These are phyloP conservation scores for Pocillopora verrucosa DNA, from an alignment of 64 coral and sea anemone species.

Conservation along the genomic window DNA sequence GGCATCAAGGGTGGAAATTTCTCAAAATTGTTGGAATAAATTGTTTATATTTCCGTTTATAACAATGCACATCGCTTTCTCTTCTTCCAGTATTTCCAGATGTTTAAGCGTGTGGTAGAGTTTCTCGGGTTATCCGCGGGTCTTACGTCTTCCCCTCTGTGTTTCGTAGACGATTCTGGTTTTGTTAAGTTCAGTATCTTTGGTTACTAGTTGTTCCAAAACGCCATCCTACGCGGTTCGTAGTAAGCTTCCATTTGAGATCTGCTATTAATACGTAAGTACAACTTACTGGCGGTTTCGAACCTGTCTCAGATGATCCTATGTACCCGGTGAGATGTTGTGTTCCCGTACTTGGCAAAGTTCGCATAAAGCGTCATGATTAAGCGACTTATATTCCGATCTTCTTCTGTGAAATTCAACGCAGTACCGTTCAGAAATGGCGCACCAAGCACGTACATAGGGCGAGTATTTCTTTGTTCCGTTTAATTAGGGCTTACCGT, in stretches of 20 bases:
- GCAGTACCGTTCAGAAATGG: constrained; percentile 54
- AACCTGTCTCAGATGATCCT: constrained; percentile 55
- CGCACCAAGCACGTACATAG: constrained; percentile 77
- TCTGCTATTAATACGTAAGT: constrained; percentile 41
- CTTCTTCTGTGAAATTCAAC: constrained; percentile 51
- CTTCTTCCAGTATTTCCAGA: no score
- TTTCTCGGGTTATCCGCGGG: background rate
- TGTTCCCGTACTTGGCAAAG: constrained; percentile 74
- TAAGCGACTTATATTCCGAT: constrained; percentile 72
- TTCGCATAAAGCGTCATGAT: constrained; percentile 71
- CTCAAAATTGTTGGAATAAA: no score
- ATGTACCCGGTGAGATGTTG: constrained; percentile 40
- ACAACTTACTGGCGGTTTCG: constrained; percentile 30
- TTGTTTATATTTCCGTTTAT: no score
- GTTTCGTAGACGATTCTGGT: no score
- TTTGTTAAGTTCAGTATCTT: constrained; percentile 24
- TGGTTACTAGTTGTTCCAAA: constrained; percentile 42
- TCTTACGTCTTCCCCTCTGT: background rate
- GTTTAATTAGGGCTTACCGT: no score
- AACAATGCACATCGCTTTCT: no score
- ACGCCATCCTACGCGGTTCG: constrained; percentile 54
- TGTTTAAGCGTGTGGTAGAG: background rate
- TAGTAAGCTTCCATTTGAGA: constrained; percentile 33
- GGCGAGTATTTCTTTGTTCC: no score
- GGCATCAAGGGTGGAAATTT: no score